phyloP scores from a whole-genome alignment of 2,888 invertebrate genomes.

The Sialis fuliginosa region DNA sequence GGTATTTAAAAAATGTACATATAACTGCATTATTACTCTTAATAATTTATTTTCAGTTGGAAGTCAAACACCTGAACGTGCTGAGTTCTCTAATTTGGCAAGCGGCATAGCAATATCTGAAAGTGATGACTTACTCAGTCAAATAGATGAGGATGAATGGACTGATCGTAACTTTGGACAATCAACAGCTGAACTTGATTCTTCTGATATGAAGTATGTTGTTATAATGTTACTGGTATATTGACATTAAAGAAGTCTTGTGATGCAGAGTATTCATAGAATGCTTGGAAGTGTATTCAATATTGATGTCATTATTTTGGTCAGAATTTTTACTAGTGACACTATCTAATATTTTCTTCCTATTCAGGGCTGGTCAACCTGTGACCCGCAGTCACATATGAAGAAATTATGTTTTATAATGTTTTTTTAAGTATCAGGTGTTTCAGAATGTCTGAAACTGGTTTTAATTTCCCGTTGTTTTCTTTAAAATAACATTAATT shows the following conservation, averaged over 20 bases:
- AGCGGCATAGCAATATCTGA: constrained; percentile 34
- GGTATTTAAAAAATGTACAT: background rate
- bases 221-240: background rate
- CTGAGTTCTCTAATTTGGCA: constrained; percentile 60
- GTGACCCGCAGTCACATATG: too few species aligned
- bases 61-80: constrained; percentile 53
- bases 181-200: constrained; percentile 48
- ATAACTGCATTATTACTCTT: background rate
- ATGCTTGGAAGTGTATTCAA: background rate
- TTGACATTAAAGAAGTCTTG: background rate
- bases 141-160: constrained; percentile 92
- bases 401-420: too few species aligned
- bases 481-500: too few species aligned
- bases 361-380: too few species aligned
- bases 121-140: constrained; percentile 45
- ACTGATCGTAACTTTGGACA: constrained; percentile 84
- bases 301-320: constrained; percentile 6
- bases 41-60: constrained; percentile 19
- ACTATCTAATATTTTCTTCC: background rate
- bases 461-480: too few species aligned
- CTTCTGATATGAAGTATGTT: constrained; percentile 33
- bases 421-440: too few species aligned
- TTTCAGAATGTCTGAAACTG: too few species aligned
- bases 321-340: background rate
- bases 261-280: too few species aligned